Percentiles rank a stretch among this genome's conserved stretches.
Evolutionary conservation across 2,888 invertebrate genomes (phyloP).

Genomic region (Teinopalpus imperialis): DNA sequence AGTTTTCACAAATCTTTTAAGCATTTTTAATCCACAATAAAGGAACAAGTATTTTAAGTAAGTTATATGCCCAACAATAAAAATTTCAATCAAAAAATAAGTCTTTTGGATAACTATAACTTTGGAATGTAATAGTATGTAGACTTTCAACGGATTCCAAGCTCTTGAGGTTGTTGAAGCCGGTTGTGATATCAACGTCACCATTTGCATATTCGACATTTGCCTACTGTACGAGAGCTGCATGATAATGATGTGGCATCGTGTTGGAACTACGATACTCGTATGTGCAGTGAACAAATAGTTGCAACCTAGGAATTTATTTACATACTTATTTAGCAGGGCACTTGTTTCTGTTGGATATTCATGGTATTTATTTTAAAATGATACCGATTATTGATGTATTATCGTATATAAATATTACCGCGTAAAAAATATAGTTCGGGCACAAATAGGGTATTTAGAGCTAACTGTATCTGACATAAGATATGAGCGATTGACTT

Average conservation of each 20-base stretch:
- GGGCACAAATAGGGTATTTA: too few species aligned
- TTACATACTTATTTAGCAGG: background rate
- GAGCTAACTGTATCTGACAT: too few species aligned
- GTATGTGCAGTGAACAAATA: conserved; percentile 7
- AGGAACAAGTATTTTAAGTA: too few species aligned
- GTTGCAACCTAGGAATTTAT: background rate
- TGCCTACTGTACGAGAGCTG: conserved; percentile 24
- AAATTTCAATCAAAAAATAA: conserved; percentile 1
- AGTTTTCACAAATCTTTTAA: too few species aligned
- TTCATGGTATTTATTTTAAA: too few species aligned
- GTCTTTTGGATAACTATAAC: background rate
- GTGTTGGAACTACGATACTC: conserved; percentile 18
- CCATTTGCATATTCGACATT: conserved; percentile 27
- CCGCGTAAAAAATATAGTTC: too few species aligned
- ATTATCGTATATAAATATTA: too few species aligned
- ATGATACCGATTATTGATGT: too few species aligned
- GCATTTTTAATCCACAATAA: too few species aligned
- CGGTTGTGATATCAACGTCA: conserved; percentile 27
- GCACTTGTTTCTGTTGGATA: background rate
- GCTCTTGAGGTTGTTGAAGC: conserved; percentile 11
- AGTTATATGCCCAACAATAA: background rate
- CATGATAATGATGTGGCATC: conserved; percentile 23
- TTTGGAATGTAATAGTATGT: conserved; percentile 6
- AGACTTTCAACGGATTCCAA: conserved; percentile 16
- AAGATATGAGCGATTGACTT: too few species aligned